Base-by-base conservation (phyloP, 2,888 invertebrate genomes). In the Eudemis profundana region DNA sequence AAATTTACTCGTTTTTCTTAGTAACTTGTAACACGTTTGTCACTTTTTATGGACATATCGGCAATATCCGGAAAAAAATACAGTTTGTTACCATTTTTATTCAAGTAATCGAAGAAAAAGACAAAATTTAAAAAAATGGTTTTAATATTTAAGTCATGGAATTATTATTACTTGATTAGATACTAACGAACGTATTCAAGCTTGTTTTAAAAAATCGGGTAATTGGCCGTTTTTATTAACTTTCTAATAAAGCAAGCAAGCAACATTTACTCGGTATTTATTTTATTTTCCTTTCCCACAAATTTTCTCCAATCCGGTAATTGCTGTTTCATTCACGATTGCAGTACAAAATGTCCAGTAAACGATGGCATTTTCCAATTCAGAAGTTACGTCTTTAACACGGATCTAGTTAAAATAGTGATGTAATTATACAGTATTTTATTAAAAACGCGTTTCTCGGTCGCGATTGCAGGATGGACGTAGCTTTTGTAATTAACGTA, bases 311-410 rank as follows among this genome's bases (percentile, higher is more conserved):
- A 54, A 27, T 54, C 40, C 40, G 15, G 23, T 27, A 23, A 27
- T 54, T 51, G 38, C 38, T 14, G 51, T 51, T 51, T 51, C 51
- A 38, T 51, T 51, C 36, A 38, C 36, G 51, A 51, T 51, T 51
- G 51, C 51, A 51, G 21, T 21, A 51, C 17, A 36, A 50, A 33
- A 50, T 33, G 50, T 4, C 38, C 36, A 36, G 12, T 0, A n/a
- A 5, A 19, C 51, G 21, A 7, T 53, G 21, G n/a, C 2, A 38
- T 19, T 14, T 21, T 8, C n/a, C 21, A 38, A 14, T 21, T 53
- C n/a, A 3, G n/a, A 5, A 21, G 7, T 38, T 19, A 14, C 38
- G 7, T 21, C n/a, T 12, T 2, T 4, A 1, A 19, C 4, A 19
- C 8, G 19, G 38, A n/a, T 21, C 36, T 51, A 33, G 19, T 51